Percentiles rank a stretch among this genome's conserved stretches.
These are phyloP conservation scores for Masnerella sp. DNA, from an alignment of 2,888 invertebrate genomes.

Conservation along the genomic window DNA sequence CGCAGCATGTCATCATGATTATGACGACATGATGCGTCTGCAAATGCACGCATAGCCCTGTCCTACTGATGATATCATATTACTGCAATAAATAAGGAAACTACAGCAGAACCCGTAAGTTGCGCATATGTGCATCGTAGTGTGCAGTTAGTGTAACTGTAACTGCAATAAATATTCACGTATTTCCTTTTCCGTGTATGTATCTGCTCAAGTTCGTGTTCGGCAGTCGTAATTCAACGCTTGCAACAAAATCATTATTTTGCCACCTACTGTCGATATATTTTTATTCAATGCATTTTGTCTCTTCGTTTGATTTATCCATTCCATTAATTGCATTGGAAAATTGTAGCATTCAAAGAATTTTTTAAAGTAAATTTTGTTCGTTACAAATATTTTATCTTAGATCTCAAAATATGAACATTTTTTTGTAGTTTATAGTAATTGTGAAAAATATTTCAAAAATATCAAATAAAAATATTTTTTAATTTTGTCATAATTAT, in stretches of 20 bases:
- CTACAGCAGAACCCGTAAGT: slow-evolving; percentile 17
- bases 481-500: too few relatives aligned
- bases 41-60: slow-evolving; percentile 32
- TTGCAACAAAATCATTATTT: slow-evolving; percentile 11
- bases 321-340: too few relatives aligned
- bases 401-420: too few relatives aligned
- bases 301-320: too few relatives aligned
- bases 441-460: too few relatives aligned
- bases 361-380: too few relatives aligned
- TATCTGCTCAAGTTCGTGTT: slow-evolving; percentile 21
- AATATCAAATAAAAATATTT: too few relatives aligned
- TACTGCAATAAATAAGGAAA: slow-evolving; percentile 46
- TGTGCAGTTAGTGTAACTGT: slow-evolving; percentile 51
- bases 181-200: slow-evolving; percentile 45
- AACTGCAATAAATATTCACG: slow-evolving; percentile 42
- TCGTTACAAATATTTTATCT: too few relatives aligned
- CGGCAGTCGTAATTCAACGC: slow-evolving; percentile 12
- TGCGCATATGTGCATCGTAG: slow-evolving; percentile 17
- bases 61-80: slow-evolving; percentile 40
- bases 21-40: slow-evolving; percentile 29
- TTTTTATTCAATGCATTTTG: background rate
- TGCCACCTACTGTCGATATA: slow-evolving; percentile 1
- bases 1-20: too few relatives aligned
- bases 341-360: too few relatives aligned
- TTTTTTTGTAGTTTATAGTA: too few relatives aligned